Evolutionary conservation across 1,140 invertebrate species (phyloP).

Genomic region (Drosophila bocki): DNA sequence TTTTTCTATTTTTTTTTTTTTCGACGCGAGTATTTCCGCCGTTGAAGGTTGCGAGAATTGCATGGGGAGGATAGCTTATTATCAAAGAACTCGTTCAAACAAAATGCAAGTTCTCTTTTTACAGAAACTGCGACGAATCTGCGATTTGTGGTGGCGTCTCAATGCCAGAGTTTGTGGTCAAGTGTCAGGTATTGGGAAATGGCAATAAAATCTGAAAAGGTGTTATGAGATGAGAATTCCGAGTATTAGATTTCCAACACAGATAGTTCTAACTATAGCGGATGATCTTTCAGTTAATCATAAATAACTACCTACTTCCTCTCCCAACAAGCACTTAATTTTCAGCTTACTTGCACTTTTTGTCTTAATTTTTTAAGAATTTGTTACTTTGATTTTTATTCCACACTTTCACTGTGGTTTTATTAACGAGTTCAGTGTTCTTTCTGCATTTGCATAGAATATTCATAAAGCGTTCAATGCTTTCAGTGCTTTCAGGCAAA

Average conservation of each 20-base stretch:
- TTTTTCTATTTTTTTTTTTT: slow-evolving; percentile 4
- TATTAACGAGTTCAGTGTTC: slow-evolving; percentile 29
- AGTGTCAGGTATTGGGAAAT: slow-evolving; percentile 6
- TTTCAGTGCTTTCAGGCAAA: slow-evolving; percentile 20
- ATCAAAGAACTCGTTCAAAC: slow-evolving; percentile 14
- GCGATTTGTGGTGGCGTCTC: slow-evolving; percentile 28
- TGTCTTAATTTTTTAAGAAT: not conserved
- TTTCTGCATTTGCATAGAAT: slow-evolving; percentile 32
- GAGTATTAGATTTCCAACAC: slow-evolving; percentile 6
- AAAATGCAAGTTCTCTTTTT: slow-evolving; percentile 21
- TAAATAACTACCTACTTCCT: not conserved
- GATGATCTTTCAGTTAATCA: slow-evolving; percentile 1
- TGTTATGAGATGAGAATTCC: slow-evolving; percentile 17
- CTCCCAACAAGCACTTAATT: not conserved
- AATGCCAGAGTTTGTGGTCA: slow-evolving; percentile 21
- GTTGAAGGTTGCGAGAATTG: slow-evolving; percentile 22
- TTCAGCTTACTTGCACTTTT: slow-evolving; percentile 12
- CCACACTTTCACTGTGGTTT: slow-evolving; percentile 8
- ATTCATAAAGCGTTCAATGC: slow-evolving; percentile 19
- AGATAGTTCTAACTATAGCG: not conserved
- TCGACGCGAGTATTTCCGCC: slow-evolving; percentile 7
- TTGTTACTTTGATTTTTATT: not conserved
- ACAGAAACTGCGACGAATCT: slow-evolving; percentile 31
- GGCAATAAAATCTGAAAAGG: slow-evolving; percentile 3
- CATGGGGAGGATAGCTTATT: slow-evolving; percentile 28